A percentile compares a stretch with the other conserved stretches of the same genome.
phyloP scores from a whole-genome alignment of 2,113 vertebrate species.

The Oostethus manadensis region DNA sequence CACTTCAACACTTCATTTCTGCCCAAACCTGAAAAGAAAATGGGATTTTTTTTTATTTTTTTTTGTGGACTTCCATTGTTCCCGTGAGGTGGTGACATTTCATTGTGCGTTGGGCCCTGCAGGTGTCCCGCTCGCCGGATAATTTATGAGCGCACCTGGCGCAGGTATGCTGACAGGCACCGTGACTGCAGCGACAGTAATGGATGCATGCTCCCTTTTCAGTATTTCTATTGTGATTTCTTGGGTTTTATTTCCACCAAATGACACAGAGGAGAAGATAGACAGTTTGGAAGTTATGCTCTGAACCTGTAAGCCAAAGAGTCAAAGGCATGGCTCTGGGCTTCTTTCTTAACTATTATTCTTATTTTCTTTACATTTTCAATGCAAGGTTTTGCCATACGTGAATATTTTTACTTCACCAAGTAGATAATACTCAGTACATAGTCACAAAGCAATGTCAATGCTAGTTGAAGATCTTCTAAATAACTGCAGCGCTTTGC shows the following conservation, averaged over 20 bases:
- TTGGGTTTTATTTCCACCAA: not conserved
- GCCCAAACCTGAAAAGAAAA: conserved; percentile 4
- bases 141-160: not conserved
- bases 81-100: conserved; percentile 14
- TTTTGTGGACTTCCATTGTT: conserved; percentile 14
- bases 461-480: too few relatives aligned
- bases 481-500: too few relatives aligned
- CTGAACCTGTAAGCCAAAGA: not conserved
- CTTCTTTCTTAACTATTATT: not conserved
- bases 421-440: too few relatives aligned
- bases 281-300: conserved; percentile 29
- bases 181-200: not conserved
- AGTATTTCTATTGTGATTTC: not conserved
- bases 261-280: conserved; percentile 1
- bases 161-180: not conserved
- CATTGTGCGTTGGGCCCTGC: not conserved
- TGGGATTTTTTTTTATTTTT: not conserved
- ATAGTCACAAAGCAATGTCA: too few relatives aligned
- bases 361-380: too few relatives aligned
- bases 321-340: not conserved
- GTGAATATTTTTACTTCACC: too few relatives aligned
- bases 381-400: too few relatives aligned
- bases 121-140: not conserved
- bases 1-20: conserved; percentile 11
- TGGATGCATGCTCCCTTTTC: not conserved